A percentile compares a stretch with the other conserved stretches of the same genome.
These are phyloP conservation scores for Hesperophylax magnus DNA, from an alignment of 1,140 invertebrate genomes.

Conservation along the genomic window DNA sequence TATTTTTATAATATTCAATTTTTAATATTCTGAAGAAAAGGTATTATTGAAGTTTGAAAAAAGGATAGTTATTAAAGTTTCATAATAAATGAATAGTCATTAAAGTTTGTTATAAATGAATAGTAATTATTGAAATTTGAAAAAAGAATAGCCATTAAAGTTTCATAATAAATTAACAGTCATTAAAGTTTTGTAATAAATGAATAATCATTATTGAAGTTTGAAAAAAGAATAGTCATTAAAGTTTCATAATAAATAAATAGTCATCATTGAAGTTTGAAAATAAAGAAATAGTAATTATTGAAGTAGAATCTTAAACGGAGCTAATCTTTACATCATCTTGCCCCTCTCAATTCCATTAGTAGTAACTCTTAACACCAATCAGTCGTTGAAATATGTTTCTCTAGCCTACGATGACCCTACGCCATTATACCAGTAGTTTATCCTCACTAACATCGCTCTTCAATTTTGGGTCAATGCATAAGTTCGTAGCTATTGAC, in stretches of 20 bases:
- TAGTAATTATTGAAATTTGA: background rate
- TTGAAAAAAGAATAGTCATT: background rate
- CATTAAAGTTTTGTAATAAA: background rate
- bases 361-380: slow-evolving; percentile 6
- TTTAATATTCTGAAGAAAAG: too few species aligned
- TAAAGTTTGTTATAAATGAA: background rate
- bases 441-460: background rate
- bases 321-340: background rate
- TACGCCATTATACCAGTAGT: background rate
- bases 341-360: slow-evolving; percentile 1
- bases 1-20: too few species aligned
- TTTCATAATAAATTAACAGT: background rate
- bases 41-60: too few species aligned
- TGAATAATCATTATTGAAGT: background rate
- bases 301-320: background rate
- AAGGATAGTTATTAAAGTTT: background rate
- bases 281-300: background rate
- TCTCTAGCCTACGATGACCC: background rate
- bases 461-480: background rate
- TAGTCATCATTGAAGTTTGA: background rate
- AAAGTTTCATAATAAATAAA: background rate
- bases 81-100: background rate
- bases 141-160: too few species aligned
- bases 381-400: slow-evolving; percentile 23
- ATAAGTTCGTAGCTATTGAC: too few species aligned